Evolutionary conservation across 2,888 invertebrate genomes (phyloP).

Genomic region (Stenotaenia linearis): DNA sequence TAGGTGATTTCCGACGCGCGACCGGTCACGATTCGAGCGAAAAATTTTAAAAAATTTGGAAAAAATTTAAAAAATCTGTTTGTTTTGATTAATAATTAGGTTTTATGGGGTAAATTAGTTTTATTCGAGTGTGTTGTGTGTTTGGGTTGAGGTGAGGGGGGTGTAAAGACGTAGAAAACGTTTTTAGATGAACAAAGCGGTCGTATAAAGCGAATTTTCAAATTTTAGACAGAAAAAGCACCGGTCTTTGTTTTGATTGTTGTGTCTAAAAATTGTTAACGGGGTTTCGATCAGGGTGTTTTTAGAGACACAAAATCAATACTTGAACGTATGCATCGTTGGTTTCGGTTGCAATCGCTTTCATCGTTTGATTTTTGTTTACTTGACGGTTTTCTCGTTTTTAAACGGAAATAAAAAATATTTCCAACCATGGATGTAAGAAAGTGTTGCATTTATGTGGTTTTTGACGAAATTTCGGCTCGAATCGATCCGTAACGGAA

Average conservation of each 20-base stretch:
- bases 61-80: background rate
- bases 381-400: background rate
- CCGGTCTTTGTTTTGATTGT: background rate
- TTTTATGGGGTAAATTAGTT: background rate
- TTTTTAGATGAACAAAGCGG: background rate
- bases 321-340: background rate
- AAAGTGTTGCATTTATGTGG: too few relatives aligned
- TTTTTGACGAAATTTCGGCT: too few relatives aligned
- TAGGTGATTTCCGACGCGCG: too few relatives aligned
- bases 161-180: too few relatives aligned
- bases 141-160: too few relatives aligned
- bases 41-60: background rate
- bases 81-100: background rate
- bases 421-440: too few relatives aligned
- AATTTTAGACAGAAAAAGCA: background rate
- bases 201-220: background rate
- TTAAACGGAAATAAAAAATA: background rate
- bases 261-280: background rate
- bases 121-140: background rate
- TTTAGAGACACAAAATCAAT: constrained; percentile 9
- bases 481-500: background rate
- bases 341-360: background rate
- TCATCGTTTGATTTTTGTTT: background rate
- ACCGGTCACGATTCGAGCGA: background rate
- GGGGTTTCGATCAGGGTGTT: background rate